Evolutionary conservation across 64 coral and sea anemone genomes (phyloP), one percentile per base, ranked within the genome.

Genomic region (Pocillopora damicornis): DNA sequence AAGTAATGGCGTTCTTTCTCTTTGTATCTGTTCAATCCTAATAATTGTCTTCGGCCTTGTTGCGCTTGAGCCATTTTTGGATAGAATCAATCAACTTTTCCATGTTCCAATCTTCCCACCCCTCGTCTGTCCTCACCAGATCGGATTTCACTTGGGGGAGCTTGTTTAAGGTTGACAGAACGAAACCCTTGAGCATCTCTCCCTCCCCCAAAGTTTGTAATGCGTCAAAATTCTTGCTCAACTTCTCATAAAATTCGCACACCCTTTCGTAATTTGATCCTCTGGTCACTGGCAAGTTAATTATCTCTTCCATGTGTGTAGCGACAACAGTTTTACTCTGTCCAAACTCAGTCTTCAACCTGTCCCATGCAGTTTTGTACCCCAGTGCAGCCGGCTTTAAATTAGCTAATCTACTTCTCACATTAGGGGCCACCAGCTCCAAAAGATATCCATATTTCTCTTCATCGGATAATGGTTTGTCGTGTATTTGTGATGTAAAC

Each of bases 101-200:
- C 93, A 95, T 95, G 16, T 59, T 91, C 90, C 87, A 96, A 38
- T 92, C 77, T 63, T 96, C 94, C 90, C 94, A 92, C 20, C 37
- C 73, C 8, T 96, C 94, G 82, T 92, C 94, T 18, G 74, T 76
- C 9, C 81, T 75, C 35, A 90, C 82, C 13, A 96, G 36, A 57
- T 92, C 94, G 60, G 94, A 87, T 92, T 92, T 92, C 20, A 90
- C 88, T 68, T 92, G 87, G 37, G 87, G 87, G 10, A 96, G 63
- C 45, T 96, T 96, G 72, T 92, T 96, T 4, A 96, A 15, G 56
- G 77, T 80, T 16, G 76, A 51, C 60, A 89, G 22, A 0, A 81
- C 63, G 37, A 89, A 77, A 2, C 65, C 87, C 37, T 72, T 78
- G 3, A 89, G 75, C 73, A 74, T 89, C 35, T 89, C 76, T 78